Evolutionary conservation across 2,113 vertebrate species (phyloP), one percentile per base, ranked within the genome.

Genomic region (Vulpes lagopus): DNA sequence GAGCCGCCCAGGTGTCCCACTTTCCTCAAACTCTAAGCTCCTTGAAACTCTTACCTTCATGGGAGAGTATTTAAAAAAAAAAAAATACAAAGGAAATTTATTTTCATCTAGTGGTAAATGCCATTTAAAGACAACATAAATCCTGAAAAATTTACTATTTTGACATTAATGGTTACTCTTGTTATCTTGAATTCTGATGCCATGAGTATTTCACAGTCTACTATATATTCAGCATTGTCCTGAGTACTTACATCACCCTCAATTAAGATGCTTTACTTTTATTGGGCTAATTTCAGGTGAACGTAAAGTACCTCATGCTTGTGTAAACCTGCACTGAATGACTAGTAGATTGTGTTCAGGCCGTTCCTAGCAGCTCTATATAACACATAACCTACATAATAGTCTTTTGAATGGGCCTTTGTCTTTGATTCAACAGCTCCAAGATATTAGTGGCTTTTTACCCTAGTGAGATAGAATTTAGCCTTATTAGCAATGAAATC

Each of bases 191-290:
- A 81, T 67, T 82, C 60, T 22, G 91, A 30, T 89, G 20, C 32
- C 67, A 43, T 2, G n/a, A 67, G 19, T 80, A 59, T 67, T 92
- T 76, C 53, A 2, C 38, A 35, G 22, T 79, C 71, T 73, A 3
- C 17, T 88, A 9, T 81, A 15, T 91, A 20, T 69, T 92, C 30
- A 90, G 65, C 64, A 49, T 32, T 76, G 55, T 73, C 10, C 25
- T 55, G 65, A 55, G 10, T 71, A 67, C 53, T 97, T 92, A 92
- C 69, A 76, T 96, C 84, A 84, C 17, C 6, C 38, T 94, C 87
- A 90, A 2, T 97, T 95, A 97, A 95, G 64, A 69, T 73, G 82
- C 38, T 84, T 92, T 94, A 30, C 83, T 94, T 96, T 93, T 96
- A 95, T 90, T 87, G 74, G 94, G 81, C 53, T 84, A 11, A 83